Base-by-base conservation (phyloP, 2,888 invertebrate species). In the Rotaria socialis region DNA sequence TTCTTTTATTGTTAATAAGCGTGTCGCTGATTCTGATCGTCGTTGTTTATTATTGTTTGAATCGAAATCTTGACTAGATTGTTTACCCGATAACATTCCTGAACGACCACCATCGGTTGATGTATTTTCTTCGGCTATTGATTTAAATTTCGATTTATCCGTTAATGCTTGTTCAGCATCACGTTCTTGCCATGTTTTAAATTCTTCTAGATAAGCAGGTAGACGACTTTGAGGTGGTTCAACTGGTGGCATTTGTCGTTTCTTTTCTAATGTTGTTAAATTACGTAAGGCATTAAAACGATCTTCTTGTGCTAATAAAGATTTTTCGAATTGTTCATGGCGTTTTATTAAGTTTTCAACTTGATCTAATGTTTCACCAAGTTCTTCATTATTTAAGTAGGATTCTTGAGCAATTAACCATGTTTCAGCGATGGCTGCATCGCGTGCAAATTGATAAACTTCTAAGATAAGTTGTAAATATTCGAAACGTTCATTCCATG, bases 361-460 rank as follows among this genome's bases (percentile, higher is more conserved):
- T 91, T 98, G 97, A 92, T 99, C 99, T 90, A 99, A 96, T 85
- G 97, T 97, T 92, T 97, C 96, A 87, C 98, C 98, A 89, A 97
- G 93, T 92, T 98, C 98, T 89, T 95, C 94, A 88, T 96, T 96
- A 94, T 95, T 94, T 87, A 99, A 94, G 92, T 99, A 99, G 50
- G 99, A 97, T 92, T 99, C 98, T 92, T 99, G 99, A 87, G 98
- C 98, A 89, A 97, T 95, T 89, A 99, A 93, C 99, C 99, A 99
- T 47, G 96, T 96, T 92, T 99, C 99, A 43, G 99, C 99, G 87
- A 99, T 98, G 55, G 99, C 97, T 84, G 99, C 99, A 93, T 99
- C 99, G 91, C 99, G 94, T 58, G 99, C 99, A 92, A 99, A 99
- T 92, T 99, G 99, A 93, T 99, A 99, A 86, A 99, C 99, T 93